phyloP scores from a whole-genome alignment of 1,140 invertebrate genomes.

The Drosophila tristis region DNA sequence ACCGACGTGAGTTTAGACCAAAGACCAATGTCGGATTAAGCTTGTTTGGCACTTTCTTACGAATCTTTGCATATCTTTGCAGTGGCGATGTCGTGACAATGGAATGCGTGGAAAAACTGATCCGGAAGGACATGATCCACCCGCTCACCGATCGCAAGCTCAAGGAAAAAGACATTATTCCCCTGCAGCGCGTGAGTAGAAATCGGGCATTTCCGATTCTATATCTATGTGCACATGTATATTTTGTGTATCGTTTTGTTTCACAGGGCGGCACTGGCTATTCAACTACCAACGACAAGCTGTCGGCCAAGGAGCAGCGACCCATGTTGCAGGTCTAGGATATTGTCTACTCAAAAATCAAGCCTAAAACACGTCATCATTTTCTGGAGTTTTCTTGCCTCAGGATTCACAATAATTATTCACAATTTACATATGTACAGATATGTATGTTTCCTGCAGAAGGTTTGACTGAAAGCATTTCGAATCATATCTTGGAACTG shows the following conservation, averaged over 20 bases:
- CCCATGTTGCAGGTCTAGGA: slow-evolving; percentile 93
- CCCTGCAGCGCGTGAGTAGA: slow-evolving; percentile 91
- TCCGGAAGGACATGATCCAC: slow-evolving; percentile 98
- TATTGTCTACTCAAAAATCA: too few relatives aligned
- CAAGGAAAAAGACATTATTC: slow-evolving; percentile 97
- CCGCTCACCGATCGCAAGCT: slow-evolving; percentile 95
- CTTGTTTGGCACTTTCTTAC: not conserved
- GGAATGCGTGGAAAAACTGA: slow-evolving; percentile 98
- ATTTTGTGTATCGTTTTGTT: not conserved
- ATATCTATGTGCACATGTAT: not conserved
- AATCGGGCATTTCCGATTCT: not conserved
- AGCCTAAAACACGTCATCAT: too few relatives aligned
- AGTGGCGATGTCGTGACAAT: slow-evolving; percentile 97
- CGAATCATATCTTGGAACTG: too few relatives aligned
- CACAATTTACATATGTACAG: too few relatives aligned
- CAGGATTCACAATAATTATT: too few relatives aligned
- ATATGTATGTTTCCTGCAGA: too few relatives aligned
- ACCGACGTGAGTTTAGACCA: slow-evolving; percentile 89
- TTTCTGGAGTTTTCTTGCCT: too few relatives aligned
- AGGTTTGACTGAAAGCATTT: too few relatives aligned
- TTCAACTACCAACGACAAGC: slow-evolving; percentile 92
- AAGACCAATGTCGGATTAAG: not conserved
- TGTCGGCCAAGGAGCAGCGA: slow-evolving; percentile 93
- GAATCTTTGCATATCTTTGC: slow-evolving; percentile 3
- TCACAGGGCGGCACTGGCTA: slow-evolving; percentile 97